Evolutionary conservation across 2,113 vertebrate genomes (phyloP).

Genomic region (Macheiramphus alcinus): DNA sequence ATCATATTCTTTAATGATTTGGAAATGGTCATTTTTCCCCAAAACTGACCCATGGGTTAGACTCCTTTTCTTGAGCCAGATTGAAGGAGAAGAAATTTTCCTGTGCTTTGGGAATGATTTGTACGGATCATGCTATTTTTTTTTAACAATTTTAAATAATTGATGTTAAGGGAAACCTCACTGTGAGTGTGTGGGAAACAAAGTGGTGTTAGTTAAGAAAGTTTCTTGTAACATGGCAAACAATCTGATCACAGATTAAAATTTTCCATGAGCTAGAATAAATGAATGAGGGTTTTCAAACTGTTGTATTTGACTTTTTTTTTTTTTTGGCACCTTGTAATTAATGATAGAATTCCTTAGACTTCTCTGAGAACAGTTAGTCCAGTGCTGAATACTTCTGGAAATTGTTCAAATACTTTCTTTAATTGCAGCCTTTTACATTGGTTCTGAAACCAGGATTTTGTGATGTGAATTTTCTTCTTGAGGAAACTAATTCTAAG

Average conservation of each 20-base stretch:
- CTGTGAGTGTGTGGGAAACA: not conserved
- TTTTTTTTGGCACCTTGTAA: not conserved
- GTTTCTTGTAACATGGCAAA: not conserved
- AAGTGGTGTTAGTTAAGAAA: not conserved
- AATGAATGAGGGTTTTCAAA: not conserved
- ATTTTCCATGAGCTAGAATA: not conserved
- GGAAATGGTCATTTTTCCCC: not conserved
- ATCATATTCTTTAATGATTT: not conserved
- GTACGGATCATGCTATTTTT: not conserved
- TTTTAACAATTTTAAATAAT: not conserved
- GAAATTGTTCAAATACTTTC: not conserved
- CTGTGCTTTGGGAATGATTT: not conserved
- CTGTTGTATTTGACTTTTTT: not conserved
- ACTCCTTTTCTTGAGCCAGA: not conserved
- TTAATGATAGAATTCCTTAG: not conserved
- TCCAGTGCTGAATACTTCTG: not conserved
- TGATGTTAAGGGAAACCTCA: not conserved
- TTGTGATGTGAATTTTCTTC: not conserved
- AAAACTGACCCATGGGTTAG: not conserved
- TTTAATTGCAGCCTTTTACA: not conserved
- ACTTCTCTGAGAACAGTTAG: not conserved
- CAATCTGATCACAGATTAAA: not conserved
- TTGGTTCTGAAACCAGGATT: not conserved
- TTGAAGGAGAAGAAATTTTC: not conserved
- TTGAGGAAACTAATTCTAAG: not conserved